Percentiles rank a stretch among this genome's conserved stretches.
Evolutionary conservation across 2,888 invertebrate species (phyloP).

Genomic region (Euspilapteryx auroguttella): DNA sequence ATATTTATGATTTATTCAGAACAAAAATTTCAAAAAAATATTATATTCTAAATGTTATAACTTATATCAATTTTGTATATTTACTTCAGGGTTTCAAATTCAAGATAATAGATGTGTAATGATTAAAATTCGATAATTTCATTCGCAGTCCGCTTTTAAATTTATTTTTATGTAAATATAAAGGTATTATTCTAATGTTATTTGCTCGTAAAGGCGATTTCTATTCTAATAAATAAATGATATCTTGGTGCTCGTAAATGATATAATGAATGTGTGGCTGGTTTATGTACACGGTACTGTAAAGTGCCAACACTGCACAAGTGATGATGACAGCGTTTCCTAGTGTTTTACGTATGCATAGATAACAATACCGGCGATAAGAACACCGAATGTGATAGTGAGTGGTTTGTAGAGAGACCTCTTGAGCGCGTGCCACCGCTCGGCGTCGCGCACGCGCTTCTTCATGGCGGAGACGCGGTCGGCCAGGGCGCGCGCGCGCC

Average conservation of each 20-base stretch:
- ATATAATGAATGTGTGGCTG: background rate
- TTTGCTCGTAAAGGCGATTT: background rate
- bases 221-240: background rate
- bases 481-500: slow-evolving; percentile 20
- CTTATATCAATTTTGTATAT: too few relatives aligned
- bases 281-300: too few relatives aligned
- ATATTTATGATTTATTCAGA: too few relatives aligned
- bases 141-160: too few relatives aligned
- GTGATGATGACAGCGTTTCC: slow-evolving; percentile 4
- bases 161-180: too few relatives aligned
- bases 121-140: too few relatives aligned
- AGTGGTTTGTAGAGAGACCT: slow-evolving; percentile 78
- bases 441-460: slow-evolving; percentile 67
- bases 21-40: too few relatives aligned
- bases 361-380: slow-evolving; percentile 68
- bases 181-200: too few relatives aligned
- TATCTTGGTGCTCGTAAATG: background rate
- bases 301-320: too few relatives aligned
- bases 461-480: slow-evolving; percentile 59
- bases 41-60: too few relatives aligned
- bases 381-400: slow-evolving; percentile 69
- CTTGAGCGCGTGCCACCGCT: slow-evolving; percentile 74
- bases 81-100: too few relatives aligned
- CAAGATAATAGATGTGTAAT: too few relatives aligned
- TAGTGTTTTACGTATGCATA: slow-evolving; percentile 59